Conservation (phyloP, 2,797 vertebrate species). For the Apogon talboti region DNA sequence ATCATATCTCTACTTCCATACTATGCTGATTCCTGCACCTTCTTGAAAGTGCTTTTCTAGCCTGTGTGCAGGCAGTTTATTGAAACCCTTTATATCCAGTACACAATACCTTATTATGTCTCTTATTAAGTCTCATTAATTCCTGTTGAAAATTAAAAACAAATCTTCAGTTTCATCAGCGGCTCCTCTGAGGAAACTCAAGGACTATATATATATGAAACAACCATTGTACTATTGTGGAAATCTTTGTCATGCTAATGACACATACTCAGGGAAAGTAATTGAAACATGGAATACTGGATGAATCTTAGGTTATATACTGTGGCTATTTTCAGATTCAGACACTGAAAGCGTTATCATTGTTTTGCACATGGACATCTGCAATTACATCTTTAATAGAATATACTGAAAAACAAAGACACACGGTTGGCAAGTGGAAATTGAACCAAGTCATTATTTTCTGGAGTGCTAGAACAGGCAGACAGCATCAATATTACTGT, state of each 20-base stretch:
- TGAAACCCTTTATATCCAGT: no score
- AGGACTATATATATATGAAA: not conserved
- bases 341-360: not conserved
- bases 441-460: no score
- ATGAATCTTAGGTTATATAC: not conserved
- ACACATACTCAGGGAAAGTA: not conserved
- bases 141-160: not conserved
- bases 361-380: not conserved
- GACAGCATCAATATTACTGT: no score
- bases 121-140: not conserved
- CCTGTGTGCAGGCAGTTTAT: no score
- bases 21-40: no score
- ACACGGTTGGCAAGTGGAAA: no score
- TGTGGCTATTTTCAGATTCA: not conserved
- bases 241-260: slow-evolving; percentile 10
- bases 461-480: no score
- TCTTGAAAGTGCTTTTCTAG: no score
- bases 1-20: no score
- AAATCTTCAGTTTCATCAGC: not conserved
- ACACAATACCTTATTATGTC: no score
- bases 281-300: not conserved
- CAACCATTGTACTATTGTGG: not conserved
- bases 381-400: not conserved
- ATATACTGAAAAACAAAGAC: not conserved
- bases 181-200: not conserved